Conservation (phyloP, 1,140 invertebrate genomes). For the Pollicipes pollicipes region DNA sequence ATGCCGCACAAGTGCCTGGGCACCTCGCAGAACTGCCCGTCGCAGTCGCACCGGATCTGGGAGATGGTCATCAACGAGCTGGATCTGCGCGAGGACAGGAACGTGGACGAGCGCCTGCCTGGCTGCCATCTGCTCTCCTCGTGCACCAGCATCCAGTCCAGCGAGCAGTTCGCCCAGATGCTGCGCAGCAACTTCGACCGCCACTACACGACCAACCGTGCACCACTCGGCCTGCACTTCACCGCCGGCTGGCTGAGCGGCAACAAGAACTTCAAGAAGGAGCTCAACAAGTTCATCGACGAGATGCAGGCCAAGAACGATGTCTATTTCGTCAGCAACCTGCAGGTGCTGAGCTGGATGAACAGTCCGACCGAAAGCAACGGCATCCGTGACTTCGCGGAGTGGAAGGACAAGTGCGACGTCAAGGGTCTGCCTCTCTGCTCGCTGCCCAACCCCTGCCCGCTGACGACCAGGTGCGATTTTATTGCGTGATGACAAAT, state of each 20-base stretch:
- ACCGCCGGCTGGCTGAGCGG: slow-evolving; percentile 79
- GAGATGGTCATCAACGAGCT: slow-evolving; percentile 92
- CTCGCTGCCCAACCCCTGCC: slow-evolving; percentile 74
- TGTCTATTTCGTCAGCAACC: slow-evolving; percentile 83
- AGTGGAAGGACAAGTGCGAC: slow-evolving; percentile 91
- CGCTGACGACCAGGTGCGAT: slow-evolving; percentile 51
- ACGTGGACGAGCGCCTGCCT: slow-evolving; percentile 71
- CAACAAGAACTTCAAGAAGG: slow-evolving; percentile 38
- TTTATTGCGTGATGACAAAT: too few species aligned
- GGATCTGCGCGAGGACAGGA: slow-evolving; percentile 74
- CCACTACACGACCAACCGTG: slow-evolving; percentile 78
- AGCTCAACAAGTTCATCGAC: slow-evolving; percentile 67
- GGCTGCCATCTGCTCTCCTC: slow-evolving; percentile 84
- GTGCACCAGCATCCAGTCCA: slow-evolving; percentile 74
- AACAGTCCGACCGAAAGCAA: slow-evolving; percentile 80
- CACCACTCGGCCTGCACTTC: slow-evolving; percentile 85
- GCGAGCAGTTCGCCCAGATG: slow-evolving; percentile 37
- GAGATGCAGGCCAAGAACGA: slow-evolving; percentile 72
- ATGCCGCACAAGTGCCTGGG: slow-evolving; percentile 90
- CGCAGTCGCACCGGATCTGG: slow-evolving; percentile 76
- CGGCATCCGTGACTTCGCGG: slow-evolving; percentile 69
- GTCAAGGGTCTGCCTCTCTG: slow-evolving; percentile 84
- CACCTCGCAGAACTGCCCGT: slow-evolving; percentile 79
- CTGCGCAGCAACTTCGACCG: slow-evolving; percentile 85
- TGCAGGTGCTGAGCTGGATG: slow-evolving; percentile 95